Percentiles rank a stretch among this genome's conserved stretches.
These are phyloP conservation scores for Biston stratarius DNA, from an alignment of 2,888 invertebrate genomes.

Conservation along the genomic window DNA sequence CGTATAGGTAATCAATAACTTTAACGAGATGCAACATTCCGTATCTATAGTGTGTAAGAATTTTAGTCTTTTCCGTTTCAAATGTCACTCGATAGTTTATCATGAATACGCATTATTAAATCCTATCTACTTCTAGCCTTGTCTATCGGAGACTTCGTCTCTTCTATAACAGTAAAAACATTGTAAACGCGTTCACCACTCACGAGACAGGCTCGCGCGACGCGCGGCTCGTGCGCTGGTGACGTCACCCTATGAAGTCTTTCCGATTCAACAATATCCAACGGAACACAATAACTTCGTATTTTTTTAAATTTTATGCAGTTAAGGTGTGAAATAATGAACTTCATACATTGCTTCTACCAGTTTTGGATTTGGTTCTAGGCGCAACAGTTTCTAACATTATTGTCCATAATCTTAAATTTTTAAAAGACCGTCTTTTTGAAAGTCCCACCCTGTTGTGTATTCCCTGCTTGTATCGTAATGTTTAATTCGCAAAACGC, in stretches of 20 bases:
- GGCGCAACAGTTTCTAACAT: conserved; percentile 69
- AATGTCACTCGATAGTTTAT: conserved; percentile 81
- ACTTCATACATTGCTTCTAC: conserved; percentile 45
- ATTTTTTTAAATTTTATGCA: conserved; percentile 30
- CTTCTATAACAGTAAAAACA: conserved; percentile 78
- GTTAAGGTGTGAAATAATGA: conserved; percentile 7
- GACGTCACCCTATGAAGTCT: conserved; percentile 40
- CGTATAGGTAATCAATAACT: conserved; percentile 77
- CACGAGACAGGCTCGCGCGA: conserved; percentile 50
- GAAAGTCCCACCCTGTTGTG: conserved; percentile 74
- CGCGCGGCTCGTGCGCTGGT: conserved; percentile 38
- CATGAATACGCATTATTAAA: conserved; percentile 76
- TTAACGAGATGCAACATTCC: conserved; percentile 82
- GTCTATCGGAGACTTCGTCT: conserved; percentile 82
- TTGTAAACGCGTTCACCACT: conserved; percentile 71
- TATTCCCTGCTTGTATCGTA: conserved; percentile 63
- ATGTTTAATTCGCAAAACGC: conserved; percentile 35
- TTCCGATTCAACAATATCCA: conserved; percentile 45
- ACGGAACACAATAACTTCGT: conserved; percentile 39
- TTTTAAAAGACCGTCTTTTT: conserved; percentile 71
- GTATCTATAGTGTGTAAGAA: conserved; percentile 81
- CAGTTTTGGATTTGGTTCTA: conserved; percentile 51
- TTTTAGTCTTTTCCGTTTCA: conserved; percentile 85
- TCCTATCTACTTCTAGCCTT: conserved; percentile 85
- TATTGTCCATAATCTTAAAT: conserved; percentile 83